Percentiles rank a stretch among this genome's conserved stretches.
These are phyloP conservation scores for western clawed frog (Xenopus tropicalis) DNA, from an alignment of 2,113 vertebrate species.

Conservation along the genomic window DNA sequence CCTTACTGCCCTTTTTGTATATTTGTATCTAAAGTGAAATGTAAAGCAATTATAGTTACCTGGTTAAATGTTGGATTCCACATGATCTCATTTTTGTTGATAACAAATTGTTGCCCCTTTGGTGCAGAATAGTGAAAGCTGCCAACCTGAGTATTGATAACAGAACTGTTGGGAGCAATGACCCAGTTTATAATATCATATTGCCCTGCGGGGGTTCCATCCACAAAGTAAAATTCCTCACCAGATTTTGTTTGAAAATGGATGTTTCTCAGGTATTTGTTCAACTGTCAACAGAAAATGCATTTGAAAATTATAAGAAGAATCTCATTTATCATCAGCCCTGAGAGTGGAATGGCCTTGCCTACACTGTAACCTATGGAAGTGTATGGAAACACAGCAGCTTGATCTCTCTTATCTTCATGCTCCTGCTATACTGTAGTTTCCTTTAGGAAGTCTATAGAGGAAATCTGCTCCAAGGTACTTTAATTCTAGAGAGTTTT, in stretches of 20 bases:
- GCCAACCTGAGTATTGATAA: constrained; percentile 8
- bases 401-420: too few species aligned
- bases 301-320: too few species aligned
- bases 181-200: constrained; percentile 30
- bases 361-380: too few species aligned
- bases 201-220: neutral
- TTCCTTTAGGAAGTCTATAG: too few species aligned
- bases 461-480: too few species aligned
- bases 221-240: constrained; percentile 20
- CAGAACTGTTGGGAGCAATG: neutral
- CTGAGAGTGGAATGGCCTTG: too few species aligned
- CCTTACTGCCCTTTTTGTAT: too few species aligned
- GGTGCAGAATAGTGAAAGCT: neutral
- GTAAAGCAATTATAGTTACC: neutral
- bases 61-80: constrained; percentile 21
- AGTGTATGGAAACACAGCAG: too few species aligned
- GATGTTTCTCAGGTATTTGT: constrained; percentile 4
- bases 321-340: too few species aligned
- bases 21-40: too few species aligned
- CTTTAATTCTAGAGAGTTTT: too few species aligned
- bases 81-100: constrained; percentile 4
- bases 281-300: constrained; percentile 10
- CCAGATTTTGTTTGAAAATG: constrained; percentile 15
- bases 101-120: neutral
- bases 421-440: too few species aligned